Conservation (phyloP, 2,888 invertebrate species). For the Watsonalla binaria region DNA sequence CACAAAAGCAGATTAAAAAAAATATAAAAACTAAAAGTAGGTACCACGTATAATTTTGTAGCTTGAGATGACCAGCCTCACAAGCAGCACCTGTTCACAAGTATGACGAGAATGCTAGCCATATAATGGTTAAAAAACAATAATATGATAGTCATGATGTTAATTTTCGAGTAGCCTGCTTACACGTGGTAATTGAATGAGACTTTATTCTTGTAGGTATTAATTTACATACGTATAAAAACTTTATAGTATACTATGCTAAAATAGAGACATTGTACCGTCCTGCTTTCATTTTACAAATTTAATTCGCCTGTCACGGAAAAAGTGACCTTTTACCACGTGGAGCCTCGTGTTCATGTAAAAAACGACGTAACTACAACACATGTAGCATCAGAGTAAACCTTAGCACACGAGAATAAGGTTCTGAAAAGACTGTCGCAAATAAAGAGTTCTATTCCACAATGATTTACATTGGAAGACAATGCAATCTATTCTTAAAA, state of each 20-base stretch:
- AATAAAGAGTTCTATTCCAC: slow-evolving; percentile 48
- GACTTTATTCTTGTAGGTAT: background rate
- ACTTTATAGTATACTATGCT: background rate
- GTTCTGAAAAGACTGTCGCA: slow-evolving; percentile 28
- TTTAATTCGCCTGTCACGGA: slow-evolving; percentile 55
- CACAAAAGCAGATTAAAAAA: too few relatives aligned
- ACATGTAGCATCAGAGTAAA: slow-evolving; percentile 15
- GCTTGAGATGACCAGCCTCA: too few relatives aligned
- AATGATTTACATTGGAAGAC: slow-evolving; percentile 69
- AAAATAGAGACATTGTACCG: slow-evolving; percentile 16
- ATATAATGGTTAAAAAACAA: too few relatives aligned
- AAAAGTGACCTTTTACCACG: slow-evolving; percentile 63
- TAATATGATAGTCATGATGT: too few relatives aligned
- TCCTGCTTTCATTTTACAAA: slow-evolving; percentile 38
- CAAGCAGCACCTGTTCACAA: too few relatives aligned
- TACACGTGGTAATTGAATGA: too few relatives aligned
- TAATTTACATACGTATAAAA: background rate
- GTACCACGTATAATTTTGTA: too few relatives aligned
- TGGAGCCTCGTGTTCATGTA: slow-evolving; percentile 29
- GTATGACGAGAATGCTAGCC: too few relatives aligned
- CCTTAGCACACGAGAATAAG: slow-evolving; percentile 23
- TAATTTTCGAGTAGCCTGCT: too few relatives aligned
- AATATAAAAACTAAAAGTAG: too few relatives aligned
- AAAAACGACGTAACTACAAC: slow-evolving; percentile 22
- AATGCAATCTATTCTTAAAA: slow-evolving; percentile 70